A percentile compares a stretch with the other conserved stretches of the same genome.
phyloP scores from a whole-genome alignment of 1,140 invertebrate genomes.

The Galleria mellonella region DNA sequence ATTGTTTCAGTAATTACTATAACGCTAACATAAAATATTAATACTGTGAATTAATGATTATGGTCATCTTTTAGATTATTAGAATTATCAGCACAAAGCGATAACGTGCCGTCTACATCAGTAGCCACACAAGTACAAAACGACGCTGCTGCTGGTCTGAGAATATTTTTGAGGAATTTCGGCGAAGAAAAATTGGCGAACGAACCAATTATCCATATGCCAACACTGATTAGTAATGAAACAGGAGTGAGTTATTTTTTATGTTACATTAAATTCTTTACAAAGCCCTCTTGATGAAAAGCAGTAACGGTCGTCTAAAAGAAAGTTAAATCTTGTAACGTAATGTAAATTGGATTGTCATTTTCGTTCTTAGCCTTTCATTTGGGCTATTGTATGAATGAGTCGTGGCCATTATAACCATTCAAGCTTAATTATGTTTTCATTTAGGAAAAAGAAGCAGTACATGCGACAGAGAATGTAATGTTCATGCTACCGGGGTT shows the following conservation, averaged over 20 bases:
- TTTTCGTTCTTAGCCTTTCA: too few relatives aligned
- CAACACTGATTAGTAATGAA: conserved; percentile 65
- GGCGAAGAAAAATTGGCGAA: conserved; percentile 71
- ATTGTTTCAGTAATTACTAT: too few relatives aligned
- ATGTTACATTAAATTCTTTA: too few relatives aligned
- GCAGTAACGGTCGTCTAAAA: too few relatives aligned
- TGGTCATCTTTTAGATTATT: conserved; percentile 45
- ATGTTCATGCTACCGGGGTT: conserved; percentile 88
- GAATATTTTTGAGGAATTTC: conserved; percentile 60
- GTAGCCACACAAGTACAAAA: conserved; percentile 36
- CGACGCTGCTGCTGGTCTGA: conserved; percentile 57
- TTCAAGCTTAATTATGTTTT: conserved; percentile 6
- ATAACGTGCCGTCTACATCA: conserved; percentile 66
- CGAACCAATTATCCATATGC: conserved; percentile 64
- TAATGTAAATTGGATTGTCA: too few relatives aligned
- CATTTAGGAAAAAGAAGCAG: conserved; percentile 46
- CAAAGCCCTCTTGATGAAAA: too few relatives aligned
- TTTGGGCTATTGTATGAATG: too few relatives aligned
- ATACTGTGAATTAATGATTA: too few relatives aligned
- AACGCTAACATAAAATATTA: too few relatives aligned
- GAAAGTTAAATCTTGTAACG: too few relatives aligned
- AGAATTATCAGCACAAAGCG: conserved; percentile 77
- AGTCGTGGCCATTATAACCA: too few relatives aligned
- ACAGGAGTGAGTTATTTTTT: conserved; percentile 42
- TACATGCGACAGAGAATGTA: conserved; percentile 40